phyloP scores from a whole-genome alignment of 2,113 vertebrate genomes.

The Ginglymostoma cirratum region DNA sequence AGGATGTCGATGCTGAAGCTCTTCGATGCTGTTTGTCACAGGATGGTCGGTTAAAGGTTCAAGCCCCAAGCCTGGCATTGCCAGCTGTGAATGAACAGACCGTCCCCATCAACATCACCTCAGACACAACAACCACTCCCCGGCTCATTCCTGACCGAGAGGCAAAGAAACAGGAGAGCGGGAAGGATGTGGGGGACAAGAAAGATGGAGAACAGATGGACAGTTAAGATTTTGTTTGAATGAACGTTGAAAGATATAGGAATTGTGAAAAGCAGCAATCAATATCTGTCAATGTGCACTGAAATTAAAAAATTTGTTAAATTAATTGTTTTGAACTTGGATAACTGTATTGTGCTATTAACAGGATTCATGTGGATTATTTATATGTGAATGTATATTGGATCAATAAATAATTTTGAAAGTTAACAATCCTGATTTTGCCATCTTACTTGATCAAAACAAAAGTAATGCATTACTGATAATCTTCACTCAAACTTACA shows the following conservation, averaged over 20 bases:
- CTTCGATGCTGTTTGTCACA: conserved; percentile 40
- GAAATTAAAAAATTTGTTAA: too few relatives aligned
- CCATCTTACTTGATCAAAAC: not conserved
- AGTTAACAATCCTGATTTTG: not conserved
- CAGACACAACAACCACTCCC: too few relatives aligned
- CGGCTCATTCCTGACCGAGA: too few relatives aligned
- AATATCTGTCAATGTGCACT: not conserved
- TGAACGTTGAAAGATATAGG: not conserved
- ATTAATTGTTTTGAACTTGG: not conserved
- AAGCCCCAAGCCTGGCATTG: too few relatives aligned
- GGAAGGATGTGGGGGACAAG: too few relatives aligned
- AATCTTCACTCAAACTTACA: not conserved
- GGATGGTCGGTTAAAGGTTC: too few relatives aligned
- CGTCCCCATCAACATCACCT: too few relatives aligned
- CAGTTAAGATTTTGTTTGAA: not conserved
- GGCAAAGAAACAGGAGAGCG: too few relatives aligned
- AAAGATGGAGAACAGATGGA: not conserved
- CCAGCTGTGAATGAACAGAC: too few relatives aligned
- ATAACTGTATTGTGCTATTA: not conserved
- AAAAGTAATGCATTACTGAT: not conserved
- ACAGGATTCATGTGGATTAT: not conserved
- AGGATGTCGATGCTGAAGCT: conserved; percentile 39
- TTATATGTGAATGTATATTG: not conserved
- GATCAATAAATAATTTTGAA: not conserved
- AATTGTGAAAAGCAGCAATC: not conserved